Base-by-base conservation (phyloP, 2,888 invertebrate genomes). In the Saturnia japonica region DNA sequence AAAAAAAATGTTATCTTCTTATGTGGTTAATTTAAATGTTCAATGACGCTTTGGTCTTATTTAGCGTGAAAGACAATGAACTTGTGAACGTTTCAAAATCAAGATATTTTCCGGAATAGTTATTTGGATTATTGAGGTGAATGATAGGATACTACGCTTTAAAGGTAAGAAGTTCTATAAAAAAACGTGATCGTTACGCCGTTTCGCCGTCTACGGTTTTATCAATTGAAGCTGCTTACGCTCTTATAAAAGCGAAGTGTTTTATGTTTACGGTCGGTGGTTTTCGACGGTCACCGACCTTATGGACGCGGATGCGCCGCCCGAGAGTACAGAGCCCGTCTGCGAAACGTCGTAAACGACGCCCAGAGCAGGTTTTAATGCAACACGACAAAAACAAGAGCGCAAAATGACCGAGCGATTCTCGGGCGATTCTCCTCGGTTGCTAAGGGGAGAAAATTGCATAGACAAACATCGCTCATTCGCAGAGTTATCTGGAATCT, bases 231-330 rank as follows among this genome's bases (percentile, higher is more conserved):
- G 28, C 45, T 68, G 75, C 64, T 64, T 64, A 64, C 40, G 64
- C n/a, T 40, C 19, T 40, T 64, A 64, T 64, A n/a, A 40, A 64
- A 34, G 40, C 64, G 40, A 19, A 40, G 40, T 40, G 19, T 80
- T 80, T 82, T 84, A 80, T 85, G 86, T 90, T 88, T 87, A 91
- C 89, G 88, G 85, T 82, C 83, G 85, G 83, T 88, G 86, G 84
- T 84, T 88, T 91, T 90, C 78, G 88, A 86, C 88, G 92, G 93
- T 91, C 93, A 90, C 84, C 83, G 90, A 93, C 92, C 92, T 88
- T 88, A 88, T 85, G 85, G 86, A 87, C 86, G 86, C 83, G 86
- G 86, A 85, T 85, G 85, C 85, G 84, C 80, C 81, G 64, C 57
- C 64, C 75, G 79, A 80, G 81, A 74, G 73, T 71, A 76, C 68